phyloP scores from a whole-genome alignment of 2,113 vertebrate genomes.

The Casuarius casuarius region DNA sequence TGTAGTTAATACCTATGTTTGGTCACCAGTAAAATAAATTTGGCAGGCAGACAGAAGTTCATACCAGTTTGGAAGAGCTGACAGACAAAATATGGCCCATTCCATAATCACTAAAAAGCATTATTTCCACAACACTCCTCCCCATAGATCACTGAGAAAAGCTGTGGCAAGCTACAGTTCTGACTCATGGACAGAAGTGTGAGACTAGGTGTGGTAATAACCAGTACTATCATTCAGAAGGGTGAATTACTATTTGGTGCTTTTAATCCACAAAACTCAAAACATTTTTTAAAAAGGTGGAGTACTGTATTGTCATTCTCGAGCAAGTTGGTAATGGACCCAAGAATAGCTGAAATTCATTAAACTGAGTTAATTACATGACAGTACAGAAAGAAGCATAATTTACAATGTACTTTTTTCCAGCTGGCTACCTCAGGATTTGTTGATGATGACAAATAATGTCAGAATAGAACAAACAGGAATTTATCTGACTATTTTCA shows the following conservation, averaged over 20 bases:
- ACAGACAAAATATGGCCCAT: not conserved
- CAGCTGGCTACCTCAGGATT: conserved; percentile 1
- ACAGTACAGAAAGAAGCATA: not conserved
- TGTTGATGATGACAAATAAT: conserved; percentile 11
- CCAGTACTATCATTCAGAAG: not conserved
- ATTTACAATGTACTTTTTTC: not conserved
- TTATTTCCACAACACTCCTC: not conserved
- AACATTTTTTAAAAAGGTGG: not conserved
- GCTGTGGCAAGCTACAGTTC: not conserved
- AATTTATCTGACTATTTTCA: not conserved
- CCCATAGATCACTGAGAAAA: not conserved
- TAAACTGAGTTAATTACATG: not conserved
- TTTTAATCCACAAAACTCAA: not conserved
- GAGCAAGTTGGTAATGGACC: not conserved
- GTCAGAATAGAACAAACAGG: not conserved
- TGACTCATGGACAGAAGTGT: not conserved
- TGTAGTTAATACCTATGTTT: not conserved
- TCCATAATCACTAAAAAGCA: not conserved
- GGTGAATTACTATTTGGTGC: not conserved
- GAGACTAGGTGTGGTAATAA: not conserved
- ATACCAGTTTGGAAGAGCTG: not conserved
- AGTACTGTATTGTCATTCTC: not conserved
- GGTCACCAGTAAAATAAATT: not conserved
- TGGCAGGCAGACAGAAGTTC: not conserved
- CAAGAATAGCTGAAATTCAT: conserved; percentile 4